Conservation (phyloP, 2,888 invertebrate genomes). For the Drosophila ochracea region DNA sequence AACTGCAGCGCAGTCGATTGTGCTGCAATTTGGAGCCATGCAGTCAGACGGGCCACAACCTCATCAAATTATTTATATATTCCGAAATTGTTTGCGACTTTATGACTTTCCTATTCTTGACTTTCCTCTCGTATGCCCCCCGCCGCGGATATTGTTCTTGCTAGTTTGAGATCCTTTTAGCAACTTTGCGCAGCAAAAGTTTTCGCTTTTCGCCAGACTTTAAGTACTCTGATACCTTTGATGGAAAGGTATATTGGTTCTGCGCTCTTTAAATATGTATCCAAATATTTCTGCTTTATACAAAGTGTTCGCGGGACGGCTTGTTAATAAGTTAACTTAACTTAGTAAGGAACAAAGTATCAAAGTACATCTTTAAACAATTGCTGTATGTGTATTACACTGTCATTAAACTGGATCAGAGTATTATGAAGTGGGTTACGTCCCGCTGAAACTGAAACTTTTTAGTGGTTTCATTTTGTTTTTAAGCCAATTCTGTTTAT, state of each 20-base stretch:
- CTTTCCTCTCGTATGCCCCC: not conserved
- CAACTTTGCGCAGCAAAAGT: constrained; percentile 33
- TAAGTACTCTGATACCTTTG: not conserved
- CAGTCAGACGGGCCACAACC: constrained; percentile 3
- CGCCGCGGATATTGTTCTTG: not conserved
- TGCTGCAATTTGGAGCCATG: not conserved
- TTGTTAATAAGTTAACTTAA: not conserved
- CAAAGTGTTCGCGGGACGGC: not conserved
- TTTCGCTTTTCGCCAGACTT: constrained; percentile 25
- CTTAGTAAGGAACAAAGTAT: not conserved
- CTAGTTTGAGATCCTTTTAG: constrained; percentile 12
- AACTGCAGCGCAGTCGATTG: not conserved
- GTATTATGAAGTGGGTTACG: not conserved
- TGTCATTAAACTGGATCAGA: not conserved
- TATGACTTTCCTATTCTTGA: constrained; percentile 7
- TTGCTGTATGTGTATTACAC: not conserved
- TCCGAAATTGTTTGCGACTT: constrained; percentile 34
- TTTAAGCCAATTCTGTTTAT: constrained; percentile 34
- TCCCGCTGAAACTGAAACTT: not conserved
- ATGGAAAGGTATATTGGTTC: not conserved
- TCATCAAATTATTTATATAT: constrained; percentile 37
- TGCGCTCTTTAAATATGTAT: not conserved
- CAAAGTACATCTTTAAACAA: not conserved
- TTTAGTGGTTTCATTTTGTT: not conserved
- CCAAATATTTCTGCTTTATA: not conserved